These are phyloP conservation scores for Acanthococcus lagerstroemiae DNA, from an alignment of 2,888 invertebrate genomes.

Conservation along the genomic window DNA sequence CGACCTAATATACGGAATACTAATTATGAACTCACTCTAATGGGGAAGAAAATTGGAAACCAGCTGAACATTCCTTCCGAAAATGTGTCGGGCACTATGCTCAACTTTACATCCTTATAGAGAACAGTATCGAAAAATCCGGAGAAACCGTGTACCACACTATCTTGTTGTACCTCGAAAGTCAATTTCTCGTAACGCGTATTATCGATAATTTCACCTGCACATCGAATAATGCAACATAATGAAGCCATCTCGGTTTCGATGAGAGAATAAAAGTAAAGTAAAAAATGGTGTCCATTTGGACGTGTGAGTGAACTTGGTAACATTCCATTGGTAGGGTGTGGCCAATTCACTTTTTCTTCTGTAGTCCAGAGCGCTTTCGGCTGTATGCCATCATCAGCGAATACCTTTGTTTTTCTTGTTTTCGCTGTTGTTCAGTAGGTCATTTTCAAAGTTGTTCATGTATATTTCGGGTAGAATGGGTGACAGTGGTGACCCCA, in stretches of 20 bases:
- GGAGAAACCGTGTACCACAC: conserved; percentile 84
- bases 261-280: too few species aligned
- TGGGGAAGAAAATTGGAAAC: conserved; percentile 94
- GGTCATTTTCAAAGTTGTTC: too few species aligned
- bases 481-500: too few species aligned
- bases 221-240: neutral
- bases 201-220: conserved; percentile 10
- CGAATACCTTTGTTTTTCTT: too few species aligned
- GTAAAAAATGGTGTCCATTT: too few species aligned
- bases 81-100: conserved; percentile 81
- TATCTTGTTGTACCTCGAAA: conserved; percentile 63
- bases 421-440: too few species aligned
- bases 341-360: too few species aligned
- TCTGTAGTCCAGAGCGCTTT: too few species aligned
- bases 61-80: conserved; percentile 92
- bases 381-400: too few species aligned
- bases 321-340: too few species aligned
- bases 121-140: conserved; percentile 89
- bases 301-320: too few species aligned
- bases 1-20: neutral
- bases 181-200: conserved; percentile 9
- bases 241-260: neutral
- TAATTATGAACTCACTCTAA: conserved; percentile 62
- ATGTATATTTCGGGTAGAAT: too few species aligned
- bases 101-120: conserved; percentile 73